Base-by-base conservation (phyloP, 2,113 vertebrate genomes). In the Chlorocebus sabaeus region DNA sequence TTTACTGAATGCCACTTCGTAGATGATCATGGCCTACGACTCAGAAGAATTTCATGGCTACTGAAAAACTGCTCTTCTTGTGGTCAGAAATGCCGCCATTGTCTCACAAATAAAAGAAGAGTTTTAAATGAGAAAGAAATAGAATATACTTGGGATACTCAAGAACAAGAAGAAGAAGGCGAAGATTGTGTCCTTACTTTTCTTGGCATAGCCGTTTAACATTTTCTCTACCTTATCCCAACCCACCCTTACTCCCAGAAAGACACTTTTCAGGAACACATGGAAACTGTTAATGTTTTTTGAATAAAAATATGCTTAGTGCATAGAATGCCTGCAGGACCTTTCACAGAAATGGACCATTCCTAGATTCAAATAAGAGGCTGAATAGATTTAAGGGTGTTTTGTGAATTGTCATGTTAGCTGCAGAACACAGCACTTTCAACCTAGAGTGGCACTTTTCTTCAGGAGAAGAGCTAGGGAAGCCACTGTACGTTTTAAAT, bases 321-420 rank as follows among this genome's bases (percentile, higher is more conserved):
- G 27, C 57, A 73, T 38, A 16, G 61, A 90, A 72, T 95, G 10
- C 27, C 45, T 89, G 52, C 76, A 91, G 40, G 16, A n/a, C 8
- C 23, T 96, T 96, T 96, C 79, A 67, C 48, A 73, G 38, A 84
- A 81, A 85, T 22, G 4, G 78, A 68, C 52, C 40, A 38, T 79
- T 95, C 83, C 79, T 81, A 68, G n/a, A 91, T 86, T 86, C 92
- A 79, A 85, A 50, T 61, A 93, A 91, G 55, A 38, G 20, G 13
- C 32, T 72, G 72, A 73, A 45, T 32, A 45, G 52, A 27, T 59
- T 55, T 82, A 79, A 96, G 83, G n/a, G 27, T 27, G 23, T 43
- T 89, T 94, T 89, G 45, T 79, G 87, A 93, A 83, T 67, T 84
- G 32, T 87, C 27, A 48, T 5, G 2, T 59, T 72, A 68, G 48